These are phyloP conservation scores for Ephydatia muelleri DNA, from an alignment of 37 sponge, comb jelly and placozoan genomes.

Conservation along the genomic window DNA sequence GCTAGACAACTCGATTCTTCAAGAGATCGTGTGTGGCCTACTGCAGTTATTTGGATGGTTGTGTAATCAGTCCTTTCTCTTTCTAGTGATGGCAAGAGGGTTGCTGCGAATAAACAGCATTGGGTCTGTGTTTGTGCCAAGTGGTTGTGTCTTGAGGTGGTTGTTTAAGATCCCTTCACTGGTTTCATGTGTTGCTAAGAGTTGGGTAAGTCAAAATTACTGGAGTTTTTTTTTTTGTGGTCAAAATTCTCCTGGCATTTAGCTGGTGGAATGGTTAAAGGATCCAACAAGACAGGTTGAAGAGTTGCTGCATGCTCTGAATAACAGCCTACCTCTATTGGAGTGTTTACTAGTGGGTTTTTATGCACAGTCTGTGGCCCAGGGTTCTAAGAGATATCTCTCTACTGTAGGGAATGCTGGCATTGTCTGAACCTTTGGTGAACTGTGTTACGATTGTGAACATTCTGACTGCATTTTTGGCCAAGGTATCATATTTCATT, in stretches of 20 bases:
- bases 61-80: not conserved
- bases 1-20: not conserved
- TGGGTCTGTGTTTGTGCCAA: slow-evolving; percentile 20
- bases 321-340: not conserved
- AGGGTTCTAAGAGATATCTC: not conserved
- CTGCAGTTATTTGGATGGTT: not conserved
- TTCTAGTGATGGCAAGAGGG: slow-evolving; percentile 19
- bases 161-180: not conserved
- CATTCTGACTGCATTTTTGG: not conserved
- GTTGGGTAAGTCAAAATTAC: slow-evolving; percentile 22
- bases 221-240: not conserved
- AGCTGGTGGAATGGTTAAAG: slow-evolving; percentile 25
- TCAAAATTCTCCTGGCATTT: not conserved
- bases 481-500: not conserved
- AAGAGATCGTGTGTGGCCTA: not conserved
- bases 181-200: not conserved
- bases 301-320: not conserved
- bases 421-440: not conserved
- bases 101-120: slow-evolving; percentile 14
- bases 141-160: slow-evolving; percentile 8
- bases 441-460: not conserved
- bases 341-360: not conserved
- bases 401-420: not conserved
- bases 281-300: not conserved
- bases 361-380: too few relatives aligned